These are phyloP conservation scores for Leucophora obtusa DNA, from an alignment of 2,888 invertebrate species.

Conservation along the genomic window DNA sequence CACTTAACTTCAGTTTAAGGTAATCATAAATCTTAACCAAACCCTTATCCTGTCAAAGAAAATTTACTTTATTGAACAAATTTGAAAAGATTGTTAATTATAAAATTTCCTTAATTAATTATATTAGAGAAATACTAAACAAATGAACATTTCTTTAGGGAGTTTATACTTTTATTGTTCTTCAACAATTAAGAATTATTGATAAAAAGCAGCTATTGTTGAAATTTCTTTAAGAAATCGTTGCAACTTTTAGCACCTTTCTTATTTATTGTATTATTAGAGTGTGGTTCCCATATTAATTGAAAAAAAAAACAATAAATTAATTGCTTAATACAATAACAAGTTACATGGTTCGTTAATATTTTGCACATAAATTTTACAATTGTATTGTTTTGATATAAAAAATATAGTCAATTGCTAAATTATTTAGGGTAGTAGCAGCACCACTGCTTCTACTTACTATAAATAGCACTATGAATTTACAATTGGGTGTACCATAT, in stretches of 20 bases:
- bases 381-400: conserved; percentile 36
- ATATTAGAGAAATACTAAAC: conserved; percentile 32
- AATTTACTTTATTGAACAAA: conserved; percentile 25
- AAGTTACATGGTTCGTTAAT: conserved; percentile 64
- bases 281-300: neutral
- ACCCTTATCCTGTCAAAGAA: conserved; percentile 40
- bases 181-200: conserved; percentile 62
- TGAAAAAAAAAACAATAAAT: conserved; percentile 54
- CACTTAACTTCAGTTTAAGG: neutral
- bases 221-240: neutral
- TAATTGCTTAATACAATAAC: conserved; percentile 63
- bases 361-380: conserved; percentile 52
- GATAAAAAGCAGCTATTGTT: conserved; percentile 29
- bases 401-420: conserved; percentile 39
- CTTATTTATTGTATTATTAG: conserved; percentile 12
- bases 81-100: conserved; percentile 40
- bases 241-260: conserved; percentile 39
- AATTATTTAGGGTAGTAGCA: conserved; percentile 44
- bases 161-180: conserved; percentile 21
- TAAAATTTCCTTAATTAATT: conserved; percentile 53
- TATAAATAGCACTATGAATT: neutral
- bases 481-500: conserved; percentile 26
- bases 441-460: neutral
- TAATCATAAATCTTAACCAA: conserved; percentile 47
- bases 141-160: neutral